Evolutionary conservation across 2,888 invertebrate species (phyloP).

Genomic region (Drosophila setosimentum): DNA sequence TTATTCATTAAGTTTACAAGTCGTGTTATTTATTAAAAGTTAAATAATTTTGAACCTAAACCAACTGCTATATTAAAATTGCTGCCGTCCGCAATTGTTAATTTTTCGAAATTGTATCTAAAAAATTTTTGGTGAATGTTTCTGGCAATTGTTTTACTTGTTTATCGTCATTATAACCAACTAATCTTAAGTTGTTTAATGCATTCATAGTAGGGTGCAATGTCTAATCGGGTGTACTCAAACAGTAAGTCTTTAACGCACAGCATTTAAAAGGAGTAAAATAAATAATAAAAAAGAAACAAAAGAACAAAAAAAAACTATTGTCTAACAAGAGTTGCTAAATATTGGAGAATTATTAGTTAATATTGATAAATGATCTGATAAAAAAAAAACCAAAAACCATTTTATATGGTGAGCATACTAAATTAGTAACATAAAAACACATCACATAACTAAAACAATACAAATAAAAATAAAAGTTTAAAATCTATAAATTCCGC

Average conservation of each 20-base stretch:
- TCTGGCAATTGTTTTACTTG: conserved; percentile 6
- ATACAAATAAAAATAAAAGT: conserved; percentile 5
- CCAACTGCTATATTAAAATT: conserved; percentile 42
- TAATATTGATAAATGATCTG: conserved; percentile 17
- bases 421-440: conserved; percentile 46
- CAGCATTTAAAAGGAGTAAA: conserved; percentile 16
- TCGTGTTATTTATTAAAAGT: conserved; percentile 2
- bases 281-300: background rate
- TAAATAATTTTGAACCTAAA: background rate
- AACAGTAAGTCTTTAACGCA: conserved; percentile 17
- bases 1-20: conserved; percentile 8
- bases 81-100: conserved; percentile 76
- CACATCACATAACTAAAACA: background rate
- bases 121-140: background rate
- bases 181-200: conserved; percentile 1
- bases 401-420: conserved; percentile 37
- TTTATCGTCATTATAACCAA: conserved; percentile 4
- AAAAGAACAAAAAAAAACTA: conserved; percentile 5
- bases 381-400: background rate
- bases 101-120: conserved; percentile 2
- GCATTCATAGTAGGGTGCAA: conserved; percentile 7
- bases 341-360: conserved; percentile 29
- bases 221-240: conserved; percentile 36
- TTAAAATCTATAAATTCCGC: conserved; percentile 34
- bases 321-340: conserved; percentile 53